Conservation (phyloP, 1,140 invertebrate species). For the Ceratoteleas bidentatus region DNA sequence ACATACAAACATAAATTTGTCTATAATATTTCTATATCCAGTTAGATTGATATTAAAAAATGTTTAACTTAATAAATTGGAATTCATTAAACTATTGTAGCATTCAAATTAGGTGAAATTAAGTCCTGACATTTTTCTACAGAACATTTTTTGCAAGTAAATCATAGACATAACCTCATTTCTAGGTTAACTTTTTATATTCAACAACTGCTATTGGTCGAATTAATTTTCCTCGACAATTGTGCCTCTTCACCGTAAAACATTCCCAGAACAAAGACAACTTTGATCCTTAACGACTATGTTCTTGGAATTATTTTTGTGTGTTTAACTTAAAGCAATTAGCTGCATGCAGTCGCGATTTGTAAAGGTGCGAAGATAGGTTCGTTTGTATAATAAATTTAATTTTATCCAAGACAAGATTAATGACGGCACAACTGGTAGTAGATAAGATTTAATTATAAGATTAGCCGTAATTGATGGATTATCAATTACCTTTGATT, state of each 20-base stretch:
- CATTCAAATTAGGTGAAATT: too few relatives aligned
- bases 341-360: constrained; percentile 10
- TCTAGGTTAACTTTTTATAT: too few relatives aligned
- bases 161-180: too few relatives aligned
- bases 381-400: constrained; percentile 42
- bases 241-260: neutral
- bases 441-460: constrained; percentile 50
- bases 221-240: too few relatives aligned
- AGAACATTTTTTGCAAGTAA: too few relatives aligned
- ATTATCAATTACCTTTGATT: constrained; percentile 57
- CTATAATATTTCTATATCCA: too few relatives aligned
- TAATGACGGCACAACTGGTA: constrained; percentile 39
- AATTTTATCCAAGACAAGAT: constrained; percentile 38
- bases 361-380: constrained; percentile 17
- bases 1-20: too few relatives aligned
- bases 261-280: neutral
- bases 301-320: constrained; percentile 28
- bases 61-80: too few relatives aligned
- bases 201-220: too few relatives aligned
- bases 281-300: constrained; percentile 1
- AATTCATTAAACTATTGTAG: too few relatives aligned
- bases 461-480: constrained; percentile 54
- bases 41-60: too few relatives aligned
- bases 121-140: too few relatives aligned
- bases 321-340: constrained; percentile 47